These are phyloP conservation scores for Wiebesia pumilae DNA, from an alignment of 1,140 invertebrate species.

Conservation along the genomic window DNA sequence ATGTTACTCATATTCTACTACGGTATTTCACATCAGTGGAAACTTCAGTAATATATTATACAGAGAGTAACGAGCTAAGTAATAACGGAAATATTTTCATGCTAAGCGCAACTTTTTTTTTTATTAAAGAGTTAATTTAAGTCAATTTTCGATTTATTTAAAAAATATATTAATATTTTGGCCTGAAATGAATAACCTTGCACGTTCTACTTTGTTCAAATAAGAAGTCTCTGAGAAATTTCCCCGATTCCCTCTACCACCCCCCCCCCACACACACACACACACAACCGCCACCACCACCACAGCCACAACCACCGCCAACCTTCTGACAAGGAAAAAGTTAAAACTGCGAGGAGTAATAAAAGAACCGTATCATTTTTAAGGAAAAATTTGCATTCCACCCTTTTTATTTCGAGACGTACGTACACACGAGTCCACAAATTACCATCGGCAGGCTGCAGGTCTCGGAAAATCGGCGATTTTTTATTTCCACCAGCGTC, in stretches of 20 bases:
- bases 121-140: background rate
- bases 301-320: too few relatives aligned
- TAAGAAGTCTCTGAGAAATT: background rate
- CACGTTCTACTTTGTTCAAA: background rate
- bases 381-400: slow-evolving; percentile 38
- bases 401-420: slow-evolving; percentile 23
- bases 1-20: too few relatives aligned
- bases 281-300: too few relatives aligned
- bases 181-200: background rate
- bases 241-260: too few relatives aligned
- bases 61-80: background rate
- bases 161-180: background rate
- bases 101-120: background rate
- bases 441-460: slow-evolving; percentile 4
- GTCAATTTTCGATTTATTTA: background rate
- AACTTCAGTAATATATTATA: too few relatives aligned
- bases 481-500: slow-evolving; percentile 28
- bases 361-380: slow-evolving; percentile 44
- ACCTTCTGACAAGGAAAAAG: background rate
- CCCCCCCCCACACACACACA: too few relatives aligned
- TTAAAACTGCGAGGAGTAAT: background rate
- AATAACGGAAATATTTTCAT: background rate
- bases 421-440: too few relatives aligned
- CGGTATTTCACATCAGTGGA: too few relatives aligned
- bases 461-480: slow-evolving; percentile 24